Evolutionary conservation across 2,888 invertebrate genomes (phyloP), one percentile per base, ranked within the genome.

Genomic region (Tachina lurida): DNA sequence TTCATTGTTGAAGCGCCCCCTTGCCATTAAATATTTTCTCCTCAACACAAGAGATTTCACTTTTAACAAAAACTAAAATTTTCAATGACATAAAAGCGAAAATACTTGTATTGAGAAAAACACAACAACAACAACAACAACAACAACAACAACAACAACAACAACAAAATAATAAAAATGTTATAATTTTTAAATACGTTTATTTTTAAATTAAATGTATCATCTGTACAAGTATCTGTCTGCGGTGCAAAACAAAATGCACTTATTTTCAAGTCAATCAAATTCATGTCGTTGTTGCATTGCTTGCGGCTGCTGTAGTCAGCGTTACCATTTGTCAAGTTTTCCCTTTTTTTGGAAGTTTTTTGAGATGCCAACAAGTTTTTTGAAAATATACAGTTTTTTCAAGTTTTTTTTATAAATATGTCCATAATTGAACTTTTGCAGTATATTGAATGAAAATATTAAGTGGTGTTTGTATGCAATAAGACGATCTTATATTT

Each of bases 181-280:
- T 54, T 56, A 56, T 41, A 41, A 54, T 62, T 79, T 79, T 70
- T 56, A 47, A 65, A 63, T 45, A 56, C 45, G 56, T 63, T 41
- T 71, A 70, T 31, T 71, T 19, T 77, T 58, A 19, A 49, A 77
- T 43, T 41, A 68, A 78, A 10, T 70, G 12, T 17, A 49, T 45
- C 41, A 43, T 73, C 22, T 60, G 58, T 63, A 45, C 45, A 71
- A 52, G 70, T 79, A 79, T 49, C 56, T 65, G 56, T 56, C 19
- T 63, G 70, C 52, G 54, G 19, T 13, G 43, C 41, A 49, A 62
- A 71, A 73, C 15, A 5, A 49, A 58, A 63, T 65, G 54, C 54
- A 78, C 73, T 78, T 67, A 67, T 84, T 84, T 84, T 78, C 60
- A 73, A 83, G 77, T 84, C 60, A 77, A 84, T 84, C 77, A 73